Conservation (phyloP, 2,797 vertebrate genomes). For the Platalea minor region DNA sequence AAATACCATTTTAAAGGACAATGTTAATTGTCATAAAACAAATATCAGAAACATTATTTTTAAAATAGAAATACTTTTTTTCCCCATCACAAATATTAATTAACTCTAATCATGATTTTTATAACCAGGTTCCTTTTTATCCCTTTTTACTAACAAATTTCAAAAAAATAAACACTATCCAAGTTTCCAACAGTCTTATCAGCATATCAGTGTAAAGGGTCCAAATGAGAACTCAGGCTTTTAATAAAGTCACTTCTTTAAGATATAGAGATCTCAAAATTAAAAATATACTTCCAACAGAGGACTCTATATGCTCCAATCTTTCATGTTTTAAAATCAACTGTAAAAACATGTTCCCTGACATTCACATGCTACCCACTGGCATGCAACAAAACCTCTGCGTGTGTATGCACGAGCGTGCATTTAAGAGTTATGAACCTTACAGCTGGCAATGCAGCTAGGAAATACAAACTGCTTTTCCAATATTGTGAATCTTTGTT, state of each 20-base stretch:
- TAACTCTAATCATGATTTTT: background rate
- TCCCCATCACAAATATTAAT: background rate
- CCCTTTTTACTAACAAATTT: background rate
- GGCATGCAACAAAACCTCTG: background rate
- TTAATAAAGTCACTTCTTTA: background rate
- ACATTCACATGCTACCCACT: background rate
- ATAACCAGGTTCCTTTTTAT: background rate
- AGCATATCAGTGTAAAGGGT: background rate
- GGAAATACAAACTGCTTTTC: background rate
- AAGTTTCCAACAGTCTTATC: background rate
- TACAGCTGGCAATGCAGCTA: background rate
- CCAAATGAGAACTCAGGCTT: background rate
- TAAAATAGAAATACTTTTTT: background rate
- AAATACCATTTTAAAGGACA: background rate
- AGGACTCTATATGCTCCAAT: background rate
- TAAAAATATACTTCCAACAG: background rate
- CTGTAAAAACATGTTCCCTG: background rate
- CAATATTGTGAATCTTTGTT: background rate
- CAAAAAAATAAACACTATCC: background rate
- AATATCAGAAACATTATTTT: background rate
- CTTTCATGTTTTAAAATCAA: background rate
- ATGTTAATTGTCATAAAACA: background rate
- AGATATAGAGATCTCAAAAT: background rate
- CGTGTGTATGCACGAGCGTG: fast-evolving
- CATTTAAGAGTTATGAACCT: background rate